These are phyloP conservation scores for Cephus runcator DNA, from an alignment of 2,888 invertebrate species.

Conservation along the genomic window DNA sequence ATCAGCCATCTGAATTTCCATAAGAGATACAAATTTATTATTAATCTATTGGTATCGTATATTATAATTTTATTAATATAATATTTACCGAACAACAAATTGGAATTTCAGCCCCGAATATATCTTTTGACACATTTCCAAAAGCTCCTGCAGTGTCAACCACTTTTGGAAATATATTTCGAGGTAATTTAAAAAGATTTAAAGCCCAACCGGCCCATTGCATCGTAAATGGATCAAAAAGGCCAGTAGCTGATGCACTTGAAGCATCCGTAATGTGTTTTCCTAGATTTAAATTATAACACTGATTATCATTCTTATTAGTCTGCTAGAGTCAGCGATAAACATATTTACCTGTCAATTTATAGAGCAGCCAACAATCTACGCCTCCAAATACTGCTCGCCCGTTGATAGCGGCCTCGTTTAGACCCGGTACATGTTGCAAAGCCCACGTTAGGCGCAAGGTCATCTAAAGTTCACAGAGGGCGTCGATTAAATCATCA, in stretches of 20 bases:
- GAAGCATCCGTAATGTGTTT: slow-evolving; percentile 88
- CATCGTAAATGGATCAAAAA: slow-evolving; percentile 92
- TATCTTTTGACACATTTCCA: slow-evolving; percentile 72
- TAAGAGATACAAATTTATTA: neutral
- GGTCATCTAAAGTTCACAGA: slow-evolving; percentile 71
- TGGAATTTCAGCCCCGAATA: slow-evolving; percentile 83
- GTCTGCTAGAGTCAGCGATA: slow-evolving; percentile 21
- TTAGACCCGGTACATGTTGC: slow-evolving; percentile 76
- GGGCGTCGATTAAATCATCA: neutral
- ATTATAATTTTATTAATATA: slow-evolving; percentile 10
- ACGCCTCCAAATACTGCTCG: slow-evolving; percentile 86
- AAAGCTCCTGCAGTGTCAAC: slow-evolving; percentile 82
- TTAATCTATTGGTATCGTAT: slow-evolving; percentile 25
- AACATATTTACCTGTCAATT: slow-evolving; percentile 70
- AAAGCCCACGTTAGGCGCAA: slow-evolving; percentile 83
- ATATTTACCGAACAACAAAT: slow-evolving; percentile 80
- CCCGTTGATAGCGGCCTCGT: slow-evolving; percentile 72
- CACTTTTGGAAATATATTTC: slow-evolving; percentile 80
- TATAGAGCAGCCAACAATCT: slow-evolving; percentile 93
- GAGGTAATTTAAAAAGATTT: slow-evolving; percentile 78
- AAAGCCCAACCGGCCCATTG: slow-evolving; percentile 84
- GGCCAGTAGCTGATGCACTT: slow-evolving; percentile 89
- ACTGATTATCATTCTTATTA: neutral
- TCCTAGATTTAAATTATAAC: slow-evolving; percentile 35
- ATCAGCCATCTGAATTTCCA: slow-evolving; percentile 76